A percentile compares a stretch with the other conserved stretches of the same genome.
Conservation (phyloP, 2,113 vertebrate genomes). For the Ceuthmochares aereus region DNA sequence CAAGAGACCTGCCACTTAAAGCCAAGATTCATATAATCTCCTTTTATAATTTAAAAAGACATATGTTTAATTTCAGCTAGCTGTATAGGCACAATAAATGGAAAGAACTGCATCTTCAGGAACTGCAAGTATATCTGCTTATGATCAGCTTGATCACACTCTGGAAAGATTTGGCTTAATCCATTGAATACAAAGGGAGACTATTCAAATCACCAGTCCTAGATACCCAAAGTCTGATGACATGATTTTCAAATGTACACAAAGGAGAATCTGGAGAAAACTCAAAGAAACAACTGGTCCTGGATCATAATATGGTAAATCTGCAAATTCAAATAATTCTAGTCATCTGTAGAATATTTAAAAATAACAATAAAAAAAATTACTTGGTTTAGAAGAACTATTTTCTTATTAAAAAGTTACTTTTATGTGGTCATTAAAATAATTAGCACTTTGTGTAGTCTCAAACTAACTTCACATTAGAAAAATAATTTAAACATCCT, state of each 20-base stretch:
- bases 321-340: background rate
- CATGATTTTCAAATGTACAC: rapidly evolving
- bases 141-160: background rate
- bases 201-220: background rate
- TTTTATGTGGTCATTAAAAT: background rate
- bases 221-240: background rate
- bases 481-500: slow-evolving; percentile 2
- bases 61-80: background rate
- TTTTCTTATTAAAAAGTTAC: background rate
- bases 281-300: background rate
- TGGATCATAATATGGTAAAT: background rate
- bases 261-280: background rate
- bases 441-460: background rate
- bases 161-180: background rate
- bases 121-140: background rate
- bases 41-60: background rate
- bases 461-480: background rate
- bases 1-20: background rate
- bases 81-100: background rate
- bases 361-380: background rate
- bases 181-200: rapidly evolving
- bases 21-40: background rate
- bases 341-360: background rate
- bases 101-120: background rate
- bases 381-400: background rate